Evolutionary conservation across 1,140 invertebrate genomes (phyloP).

Genomic region (Pogonomyrmex barbatus): DNA sequence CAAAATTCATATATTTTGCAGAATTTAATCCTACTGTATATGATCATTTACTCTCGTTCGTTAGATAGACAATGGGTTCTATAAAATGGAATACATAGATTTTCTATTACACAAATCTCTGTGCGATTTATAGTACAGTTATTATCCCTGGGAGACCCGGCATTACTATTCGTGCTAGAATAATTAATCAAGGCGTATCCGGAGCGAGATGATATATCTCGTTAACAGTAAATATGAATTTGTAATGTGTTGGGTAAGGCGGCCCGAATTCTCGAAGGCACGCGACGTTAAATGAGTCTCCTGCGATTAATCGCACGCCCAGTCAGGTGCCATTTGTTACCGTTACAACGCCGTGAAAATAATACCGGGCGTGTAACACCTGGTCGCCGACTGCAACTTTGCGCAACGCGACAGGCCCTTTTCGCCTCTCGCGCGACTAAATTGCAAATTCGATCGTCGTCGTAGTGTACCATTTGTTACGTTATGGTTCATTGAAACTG

Average conservation of each 20-base stretch:
- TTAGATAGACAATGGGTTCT: background rate
- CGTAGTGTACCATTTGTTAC: constrained; percentile 40
- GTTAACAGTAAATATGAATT: constrained; percentile 62
- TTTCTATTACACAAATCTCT: constrained; percentile 33
- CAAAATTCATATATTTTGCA: background rate
- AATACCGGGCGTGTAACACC: constrained; percentile 69
- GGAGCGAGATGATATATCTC: constrained; percentile 31
- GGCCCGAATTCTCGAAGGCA: constrained; percentile 59
- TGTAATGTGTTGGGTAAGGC: constrained; percentile 57
- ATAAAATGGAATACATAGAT: background rate
- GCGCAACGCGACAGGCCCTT: constrained; percentile 30
- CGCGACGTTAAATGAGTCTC: constrained; percentile 72
- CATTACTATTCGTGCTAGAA: constrained; percentile 33
- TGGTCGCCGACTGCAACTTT: constrained; percentile 71
- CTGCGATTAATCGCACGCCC: constrained; percentile 68
- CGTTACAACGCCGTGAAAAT: constrained; percentile 64
- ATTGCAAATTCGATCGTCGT: constrained; percentile 61
- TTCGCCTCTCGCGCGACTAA: constrained; percentile 47
- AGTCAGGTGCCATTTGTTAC: constrained; percentile 72
- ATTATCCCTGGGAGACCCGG: constrained; percentile 19
- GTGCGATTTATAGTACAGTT: constrained; percentile 41
- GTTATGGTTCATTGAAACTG: constrained; percentile 56
- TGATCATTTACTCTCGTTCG: background rate
- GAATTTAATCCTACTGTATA: background rate
- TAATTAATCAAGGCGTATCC: constrained; percentile 51